Percentiles rank a stretch among this genome's conserved stretches.
phyloP scores from a whole-genome alignment of 2,797 vertebrate species.

The Artibeus lituratus region DNA sequence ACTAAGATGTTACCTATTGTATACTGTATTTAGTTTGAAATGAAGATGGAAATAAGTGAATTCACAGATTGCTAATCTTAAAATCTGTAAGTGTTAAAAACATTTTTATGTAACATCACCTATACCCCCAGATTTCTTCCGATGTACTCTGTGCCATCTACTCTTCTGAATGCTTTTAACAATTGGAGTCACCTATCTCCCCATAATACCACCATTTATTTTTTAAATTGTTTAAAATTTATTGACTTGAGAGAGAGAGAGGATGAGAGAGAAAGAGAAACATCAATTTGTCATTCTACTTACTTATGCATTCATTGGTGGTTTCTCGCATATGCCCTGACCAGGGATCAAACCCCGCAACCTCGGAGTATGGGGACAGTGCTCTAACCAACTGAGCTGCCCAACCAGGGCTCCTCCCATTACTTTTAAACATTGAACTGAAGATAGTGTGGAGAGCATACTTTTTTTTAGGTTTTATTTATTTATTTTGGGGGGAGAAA shows the following conservation, averaged over 20 bases:
- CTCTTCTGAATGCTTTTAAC: conserved; percentile 38
- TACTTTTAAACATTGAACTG: conserved; percentile 18
- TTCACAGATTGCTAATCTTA: background rate
- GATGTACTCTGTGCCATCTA: background rate
- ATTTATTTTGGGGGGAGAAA: no score
- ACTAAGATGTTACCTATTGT: background rate
- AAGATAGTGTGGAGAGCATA: background rate
- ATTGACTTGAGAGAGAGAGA: no score
- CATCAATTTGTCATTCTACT: no score
- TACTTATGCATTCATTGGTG: no score
- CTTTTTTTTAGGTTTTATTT: no score
- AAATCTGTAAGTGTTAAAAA: conserved; percentile 37
- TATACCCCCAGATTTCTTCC: background rate
- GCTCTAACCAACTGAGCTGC: no score
- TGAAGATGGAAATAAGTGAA: background rate
- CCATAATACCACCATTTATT: background rate
- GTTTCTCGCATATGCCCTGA: no score
- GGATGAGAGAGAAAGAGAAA: no score
- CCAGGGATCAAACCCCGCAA: no score
- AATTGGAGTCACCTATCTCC: background rate
- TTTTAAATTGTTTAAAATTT: no score
- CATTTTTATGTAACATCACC: background rate
- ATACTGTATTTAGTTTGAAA: background rate
- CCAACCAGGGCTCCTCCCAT: background rate
- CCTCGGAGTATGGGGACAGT: no score